Base-by-base conservation (phyloP, 2,888 invertebrate genomes). In the Ganaspis brasiliensis region DNA sequence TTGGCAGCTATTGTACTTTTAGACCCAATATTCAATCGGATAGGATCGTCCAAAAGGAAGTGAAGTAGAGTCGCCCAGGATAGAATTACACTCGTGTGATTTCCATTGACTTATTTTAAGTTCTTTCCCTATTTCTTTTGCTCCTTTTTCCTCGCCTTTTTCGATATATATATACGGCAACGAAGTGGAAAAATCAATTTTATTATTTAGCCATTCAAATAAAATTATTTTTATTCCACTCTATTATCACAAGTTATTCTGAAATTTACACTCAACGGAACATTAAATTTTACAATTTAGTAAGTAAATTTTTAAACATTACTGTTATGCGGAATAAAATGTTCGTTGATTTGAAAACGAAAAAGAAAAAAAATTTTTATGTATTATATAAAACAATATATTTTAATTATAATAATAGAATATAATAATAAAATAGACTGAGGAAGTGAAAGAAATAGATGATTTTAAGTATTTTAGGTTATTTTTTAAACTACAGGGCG, bases 21-120 rank as follows among this genome's bases (percentile, higher is more conserved):
- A 67, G 72, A 76, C 72, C 67, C 76, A 76, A 74, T 79, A 75
- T 78, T 78, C 61, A 55, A 75, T 78, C 78, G 21, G 67, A 40
- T 45, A 49, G n/a, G 37, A 37, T 67, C 24, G 19, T 31, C 37
- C 19, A 1, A 40, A 45, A 67, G 40, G 40, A 40, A 67, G 67
- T 19, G 14, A 40, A 67, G 21, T 9, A 37, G 40, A 67, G 14
- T 67, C 6, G n/a, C 40, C 14, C 10, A 9, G 67, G 67, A 40
- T 45, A 67, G 21, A 67, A 67, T 45, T 67, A 67, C 37, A 40
- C 67, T 9, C 3, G 67, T 67, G 40, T 67, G 21, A 45, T 67
- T 67, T 45, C 45, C 45, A 67, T 67, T 67, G 37, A 45, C 40
- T 45, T n/a, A 67, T 67, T 14, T 45, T 31, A 40, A 67, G 24